Conservation (phyloP, 2,113 vertebrate genomes). For the Sitta europaea region DNA sequence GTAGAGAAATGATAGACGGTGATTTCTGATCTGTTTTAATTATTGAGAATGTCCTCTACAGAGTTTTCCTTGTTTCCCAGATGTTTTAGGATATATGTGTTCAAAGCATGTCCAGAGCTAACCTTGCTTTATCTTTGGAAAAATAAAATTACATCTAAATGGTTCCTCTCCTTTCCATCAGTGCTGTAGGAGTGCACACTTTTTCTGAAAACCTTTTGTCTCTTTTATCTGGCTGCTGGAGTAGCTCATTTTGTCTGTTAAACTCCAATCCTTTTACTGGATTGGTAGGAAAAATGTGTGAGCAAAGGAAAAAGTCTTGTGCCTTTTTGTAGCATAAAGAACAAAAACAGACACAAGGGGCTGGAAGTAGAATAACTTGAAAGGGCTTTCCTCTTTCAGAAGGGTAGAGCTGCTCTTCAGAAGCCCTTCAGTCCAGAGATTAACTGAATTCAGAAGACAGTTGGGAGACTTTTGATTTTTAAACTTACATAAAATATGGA, state of each 20-base stretch:
- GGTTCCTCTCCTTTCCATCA: not conserved
- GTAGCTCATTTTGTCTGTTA: not conserved
- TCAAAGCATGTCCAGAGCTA: not conserved
- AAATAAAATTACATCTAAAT: not conserved
- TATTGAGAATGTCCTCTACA: not conserved
- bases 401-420: not conserved
- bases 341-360: not conserved
- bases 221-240: not conserved
- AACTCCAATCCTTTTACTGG: not conserved
- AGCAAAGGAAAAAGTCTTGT: not conserved
- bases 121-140: not conserved
- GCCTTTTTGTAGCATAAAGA: not conserved
- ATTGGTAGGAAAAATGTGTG: not conserved
- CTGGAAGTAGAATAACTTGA: not conserved
- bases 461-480: not conserved
- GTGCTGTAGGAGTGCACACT: not conserved
- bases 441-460: not conserved
- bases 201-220: not conserved
- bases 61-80: not conserved
- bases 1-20: not conserved
- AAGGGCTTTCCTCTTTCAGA: not conserved
- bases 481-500: not conserved
- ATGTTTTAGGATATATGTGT: not conserved
- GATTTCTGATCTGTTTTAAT: not conserved
- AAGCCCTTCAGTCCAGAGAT: not conserved